Evolutionary conservation across 2,888 invertebrate species (phyloP).

Genomic region (Nemotelus pantherinus): DNA sequence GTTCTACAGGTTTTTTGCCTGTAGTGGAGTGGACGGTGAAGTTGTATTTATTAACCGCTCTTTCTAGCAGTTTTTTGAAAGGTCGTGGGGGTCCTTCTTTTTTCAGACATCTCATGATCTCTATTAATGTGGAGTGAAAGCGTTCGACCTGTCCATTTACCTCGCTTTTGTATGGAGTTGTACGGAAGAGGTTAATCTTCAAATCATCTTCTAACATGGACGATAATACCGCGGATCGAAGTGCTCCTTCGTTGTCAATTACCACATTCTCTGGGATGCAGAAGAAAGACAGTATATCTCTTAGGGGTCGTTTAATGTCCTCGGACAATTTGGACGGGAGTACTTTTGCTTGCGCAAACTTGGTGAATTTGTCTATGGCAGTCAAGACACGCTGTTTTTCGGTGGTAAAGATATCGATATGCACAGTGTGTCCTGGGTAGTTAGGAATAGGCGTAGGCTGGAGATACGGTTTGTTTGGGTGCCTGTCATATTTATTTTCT

Average conservation of each 20-base stretch:
- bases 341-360: conserved; percentile 38
- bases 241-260: conserved; percentile 4
- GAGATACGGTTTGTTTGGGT: conserved; percentile 32
- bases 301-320: conserved; percentile 40
- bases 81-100: neutral
- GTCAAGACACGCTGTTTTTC: conserved; percentile 47
- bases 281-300: conserved; percentile 18
- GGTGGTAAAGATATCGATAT: conserved; percentile 40
- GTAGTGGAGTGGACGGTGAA: no score
- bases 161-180: conserved; percentile 24
- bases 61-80: conserved; percentile 1
- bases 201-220: conserved; percentile 25
- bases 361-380: conserved; percentile 48
- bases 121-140: conserved; percentile 13
- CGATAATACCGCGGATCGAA: neutral
- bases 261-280: conserved; percentile 38
- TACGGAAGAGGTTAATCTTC: conserved; percentile 16
- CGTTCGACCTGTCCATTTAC: conserved; percentile 21
- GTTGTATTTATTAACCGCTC: neutral
- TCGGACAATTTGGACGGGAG: conserved; percentile 35
- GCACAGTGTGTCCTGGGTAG: conserved; percentile 40
- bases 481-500: conserved; percentile 47
- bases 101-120: conserved; percentile 29
- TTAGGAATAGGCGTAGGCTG: conserved; percentile 29
- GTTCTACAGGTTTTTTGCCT: no score